A percentile compares a stretch with the other conserved stretches of the same genome.
Conservation (phyloP, 2,888 invertebrate species). For the Hypolimnas misippus region DNA sequence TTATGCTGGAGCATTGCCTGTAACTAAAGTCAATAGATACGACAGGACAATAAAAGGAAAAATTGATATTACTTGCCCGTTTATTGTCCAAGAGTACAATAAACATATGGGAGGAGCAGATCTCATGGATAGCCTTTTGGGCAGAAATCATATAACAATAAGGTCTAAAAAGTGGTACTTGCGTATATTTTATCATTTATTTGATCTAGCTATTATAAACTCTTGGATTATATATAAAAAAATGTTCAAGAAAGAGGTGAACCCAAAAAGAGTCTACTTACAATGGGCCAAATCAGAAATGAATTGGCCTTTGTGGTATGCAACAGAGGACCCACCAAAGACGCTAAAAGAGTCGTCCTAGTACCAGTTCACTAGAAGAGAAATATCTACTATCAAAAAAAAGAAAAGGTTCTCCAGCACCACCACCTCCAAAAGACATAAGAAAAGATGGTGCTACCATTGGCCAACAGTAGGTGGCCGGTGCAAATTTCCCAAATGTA, state of each 20-base stretch:
- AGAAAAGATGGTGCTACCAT: conserved; percentile 57
- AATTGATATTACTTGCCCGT: conserved; percentile 54
- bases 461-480: conserved; percentile 57
- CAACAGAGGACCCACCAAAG: conserved; percentile 54
- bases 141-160: conserved; percentile 50
- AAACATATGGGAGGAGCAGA: conserved; percentile 59
- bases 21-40: conserved; percentile 44
- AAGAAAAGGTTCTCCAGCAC: conserved; percentile 54
- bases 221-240: too few relatives aligned
- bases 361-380: conserved; percentile 52
- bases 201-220: conserved; percentile 53
- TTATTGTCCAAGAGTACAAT: conserved; percentile 55
- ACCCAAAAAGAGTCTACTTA: conserved; percentile 54
- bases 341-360: conserved; percentile 54
- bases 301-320: conserved; percentile 57
- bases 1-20: conserved; percentile 32
- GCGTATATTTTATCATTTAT: conserved; percentile 55
- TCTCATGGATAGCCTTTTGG: conserved; percentile 55
- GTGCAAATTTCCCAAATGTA: conserved; percentile 57
- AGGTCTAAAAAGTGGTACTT: conserved; percentile 58
- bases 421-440: conserved; percentile 56
- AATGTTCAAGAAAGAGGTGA: conserved; percentile 50
- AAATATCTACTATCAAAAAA: conserved; percentile 52
- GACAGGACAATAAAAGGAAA: conserved; percentile 51
- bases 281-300: conserved; percentile 52